Evolutionary conservation across 1,140 invertebrate species (phyloP).

Genomic region (Chrysoperla carnea): DNA sequence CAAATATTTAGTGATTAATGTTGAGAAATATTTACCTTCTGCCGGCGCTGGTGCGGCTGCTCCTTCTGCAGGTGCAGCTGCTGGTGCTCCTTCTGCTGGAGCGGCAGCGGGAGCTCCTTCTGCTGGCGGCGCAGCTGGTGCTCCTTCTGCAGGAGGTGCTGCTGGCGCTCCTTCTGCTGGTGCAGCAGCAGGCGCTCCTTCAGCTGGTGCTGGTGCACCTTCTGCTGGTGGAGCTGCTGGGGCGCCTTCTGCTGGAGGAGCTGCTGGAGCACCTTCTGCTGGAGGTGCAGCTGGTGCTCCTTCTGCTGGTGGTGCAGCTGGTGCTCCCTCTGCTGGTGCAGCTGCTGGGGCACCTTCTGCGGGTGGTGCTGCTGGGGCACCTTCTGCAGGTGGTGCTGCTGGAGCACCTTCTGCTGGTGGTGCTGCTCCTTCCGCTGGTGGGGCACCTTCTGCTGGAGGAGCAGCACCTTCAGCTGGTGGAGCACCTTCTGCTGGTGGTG

Average conservation of each 20-base stretch:
- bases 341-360: conserved; percentile 13
- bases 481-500: conserved; percentile 17
- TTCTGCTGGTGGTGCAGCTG: conserved; percentile 12
- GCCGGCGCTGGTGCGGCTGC: conserved; percentile 7
- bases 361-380: conserved; percentile 8
- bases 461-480: conserved; percentile 13
- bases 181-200: conserved; percentile 10
- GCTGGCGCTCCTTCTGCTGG: conserved; percentile 21
- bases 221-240: conserved; percentile 19
- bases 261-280: conserved; percentile 13
- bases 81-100: conserved; percentile 14
- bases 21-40: conserved; percentile 6
- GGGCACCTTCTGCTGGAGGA: conserved; percentile 6
- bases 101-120: conserved; percentile 21
- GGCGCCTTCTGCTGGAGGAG: conserved; percentile 10
- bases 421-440: conserved; percentile 16
- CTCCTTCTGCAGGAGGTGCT: conserved; percentile 18
- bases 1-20: conserved; percentile 4
- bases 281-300: conserved; percentile 13
- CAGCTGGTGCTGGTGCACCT: conserved; percentile 15
- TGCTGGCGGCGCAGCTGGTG: conserved; percentile 13
- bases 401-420: conserved; percentile 15
- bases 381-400: conserved; percentile 18
- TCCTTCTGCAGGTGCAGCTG: conserved; percentile 10
- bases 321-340: conserved; percentile 12